A percentile compares a stretch with the other conserved stretches of the same genome.
Conservation (phyloP, 2,888 invertebrate species). For the Hypolimnas misippus region DNA sequence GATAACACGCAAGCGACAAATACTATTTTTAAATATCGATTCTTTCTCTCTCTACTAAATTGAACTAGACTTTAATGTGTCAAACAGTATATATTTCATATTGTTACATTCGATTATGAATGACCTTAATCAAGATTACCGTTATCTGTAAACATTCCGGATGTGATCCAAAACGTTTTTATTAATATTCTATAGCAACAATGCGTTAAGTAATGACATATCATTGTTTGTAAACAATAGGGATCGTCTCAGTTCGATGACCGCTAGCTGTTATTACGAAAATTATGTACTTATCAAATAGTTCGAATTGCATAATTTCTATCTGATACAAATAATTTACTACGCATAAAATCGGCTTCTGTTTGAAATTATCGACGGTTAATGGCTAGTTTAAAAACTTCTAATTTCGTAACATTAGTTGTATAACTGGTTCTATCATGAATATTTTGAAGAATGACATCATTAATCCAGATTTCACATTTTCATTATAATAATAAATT, state of each 20-base stretch:
- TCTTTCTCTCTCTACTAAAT: background rate
- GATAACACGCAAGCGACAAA: constrained; percentile 49
- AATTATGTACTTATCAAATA: constrained; percentile 21
- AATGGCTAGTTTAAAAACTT: constrained; percentile 11
- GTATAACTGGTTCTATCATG: constrained; percentile 22
- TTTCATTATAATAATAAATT: constrained; percentile 10
- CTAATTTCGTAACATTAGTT: constrained; percentile 13
- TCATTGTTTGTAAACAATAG: constrained; percentile 46
- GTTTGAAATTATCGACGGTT: background rate
- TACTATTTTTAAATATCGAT: constrained; percentile 10
- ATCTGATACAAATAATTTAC: background rate
- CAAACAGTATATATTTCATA: background rate
- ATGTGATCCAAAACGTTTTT: background rate
- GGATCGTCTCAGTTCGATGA: constrained; percentile 29
- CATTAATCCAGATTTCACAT: constrained; percentile 21
- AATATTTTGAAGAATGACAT: constrained; percentile 8
- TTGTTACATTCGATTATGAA: background rate
- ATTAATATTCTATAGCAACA: constrained; percentile 1
- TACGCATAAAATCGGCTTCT: background rate
- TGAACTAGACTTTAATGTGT: background rate
- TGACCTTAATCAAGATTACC: background rate
- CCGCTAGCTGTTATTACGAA: constrained; percentile 29
- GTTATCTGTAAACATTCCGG: constrained; percentile 18
- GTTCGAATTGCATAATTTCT: constrained; percentile 14
- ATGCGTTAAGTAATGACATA: constrained; percentile 26